Percentiles rank a stretch among this genome's conserved stretches.
phyloP scores from a whole-genome alignment of 2,113 vertebrate genomes.

The Melanotaenia duboulayi region DNA sequence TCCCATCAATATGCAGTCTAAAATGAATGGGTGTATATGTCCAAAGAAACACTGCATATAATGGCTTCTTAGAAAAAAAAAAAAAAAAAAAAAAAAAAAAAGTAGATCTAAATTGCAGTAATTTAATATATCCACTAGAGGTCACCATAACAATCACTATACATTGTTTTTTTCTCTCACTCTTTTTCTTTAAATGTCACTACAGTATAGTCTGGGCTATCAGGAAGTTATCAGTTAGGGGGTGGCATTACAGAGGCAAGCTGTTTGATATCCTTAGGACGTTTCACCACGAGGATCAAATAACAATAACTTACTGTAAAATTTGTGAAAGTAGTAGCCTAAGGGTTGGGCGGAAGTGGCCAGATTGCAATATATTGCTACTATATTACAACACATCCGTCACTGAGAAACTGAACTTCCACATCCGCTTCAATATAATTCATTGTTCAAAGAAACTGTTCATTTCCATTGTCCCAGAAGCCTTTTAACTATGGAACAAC shows the following conservation, averaged over 20 bases:
- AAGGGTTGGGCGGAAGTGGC: too few species aligned
- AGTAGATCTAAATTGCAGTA: constrained; percentile 13
- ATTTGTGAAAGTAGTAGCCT: neutral
- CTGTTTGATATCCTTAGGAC: neutral
- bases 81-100: neutral
- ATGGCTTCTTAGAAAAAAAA: neutral
- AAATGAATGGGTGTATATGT: too few species aligned
- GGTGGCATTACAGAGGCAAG: neutral
- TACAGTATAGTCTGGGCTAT: neutral
- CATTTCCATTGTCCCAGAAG: too few species aligned
- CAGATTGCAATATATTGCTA: too few species aligned
- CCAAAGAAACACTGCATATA: neutral
- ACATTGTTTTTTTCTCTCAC: neutral
- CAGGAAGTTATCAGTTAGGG: neutral
- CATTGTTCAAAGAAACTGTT: neutral
- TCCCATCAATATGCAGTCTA: too few species aligned
- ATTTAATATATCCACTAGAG: constrained; percentile 41
- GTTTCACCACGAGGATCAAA: neutral
- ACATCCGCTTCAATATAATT: too few species aligned
- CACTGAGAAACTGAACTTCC: too few species aligned
- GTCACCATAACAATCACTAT: constrained; percentile 41
- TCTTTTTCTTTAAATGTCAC: too few species aligned
- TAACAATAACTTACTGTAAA: neutral
- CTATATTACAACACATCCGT: too few species aligned
- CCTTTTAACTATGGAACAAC: too few species aligned